phyloP scores from a whole-genome alignment of 2,888 invertebrate genomes.

The Alloscopus bannaensis region DNA sequence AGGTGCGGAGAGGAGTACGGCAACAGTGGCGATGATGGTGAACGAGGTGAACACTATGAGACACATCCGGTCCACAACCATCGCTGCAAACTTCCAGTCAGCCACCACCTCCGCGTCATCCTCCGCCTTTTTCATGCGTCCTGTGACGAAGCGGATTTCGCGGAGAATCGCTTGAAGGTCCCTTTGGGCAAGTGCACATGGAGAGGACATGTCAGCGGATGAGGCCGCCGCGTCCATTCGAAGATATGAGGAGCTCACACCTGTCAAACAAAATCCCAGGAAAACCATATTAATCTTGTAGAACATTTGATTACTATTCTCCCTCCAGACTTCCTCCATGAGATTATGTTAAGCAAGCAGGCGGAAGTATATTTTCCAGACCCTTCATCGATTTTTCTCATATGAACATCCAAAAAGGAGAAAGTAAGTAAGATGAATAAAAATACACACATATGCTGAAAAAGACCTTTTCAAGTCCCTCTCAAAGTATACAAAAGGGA shows the following conservation, averaged over 20 bases:
- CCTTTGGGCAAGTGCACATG: constrained; percentile 73
- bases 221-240: constrained; percentile 74
- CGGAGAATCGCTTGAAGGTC: constrained; percentile 93
- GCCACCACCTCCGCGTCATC: constrained; percentile 94
- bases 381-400: no score
- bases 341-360: no score
- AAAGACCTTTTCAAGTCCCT: no score
- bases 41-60: constrained; percentile 96
- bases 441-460: no score
- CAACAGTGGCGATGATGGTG: constrained; percentile 94
- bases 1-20: constrained; percentile 92
- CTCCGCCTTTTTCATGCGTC: constrained; percentile 94
- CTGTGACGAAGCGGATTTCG: constrained; percentile 96
- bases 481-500: no score
- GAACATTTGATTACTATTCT: no score
- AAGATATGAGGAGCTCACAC: constrained; percentile 76
- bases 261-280: no score
- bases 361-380: no score
- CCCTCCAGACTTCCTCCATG: no score
- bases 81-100: constrained; percentile 79
- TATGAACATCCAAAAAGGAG: no score
- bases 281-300: no score
- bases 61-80: constrained; percentile 98
- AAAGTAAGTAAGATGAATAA: no score
- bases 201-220: constrained; percentile 73